Percentiles rank a stretch among this genome's conserved stretches.
Conservation (phyloP, 2,888 invertebrate species). For the Acleris sparsana region DNA sequence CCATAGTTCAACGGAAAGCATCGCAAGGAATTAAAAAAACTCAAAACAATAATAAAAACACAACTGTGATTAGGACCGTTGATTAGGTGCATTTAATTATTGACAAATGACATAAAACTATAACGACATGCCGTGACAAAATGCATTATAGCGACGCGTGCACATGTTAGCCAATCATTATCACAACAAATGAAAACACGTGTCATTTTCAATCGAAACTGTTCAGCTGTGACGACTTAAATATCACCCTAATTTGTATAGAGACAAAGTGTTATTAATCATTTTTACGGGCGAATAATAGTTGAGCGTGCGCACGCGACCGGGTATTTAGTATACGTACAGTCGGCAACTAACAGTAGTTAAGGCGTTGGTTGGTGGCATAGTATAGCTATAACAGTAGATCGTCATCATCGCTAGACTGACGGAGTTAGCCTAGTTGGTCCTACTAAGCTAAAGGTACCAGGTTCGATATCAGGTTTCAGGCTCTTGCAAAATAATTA, state of each 20-base stretch:
- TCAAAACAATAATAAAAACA: not conserved
- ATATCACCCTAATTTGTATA: not conserved
- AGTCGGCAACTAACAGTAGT: no score
- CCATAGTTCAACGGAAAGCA: no score
- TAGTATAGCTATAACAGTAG: no score
- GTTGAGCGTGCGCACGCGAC: constrained; percentile 14
- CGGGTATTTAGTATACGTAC: constrained; percentile 9
- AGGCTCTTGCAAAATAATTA: no score
- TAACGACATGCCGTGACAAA: constrained; percentile 31
- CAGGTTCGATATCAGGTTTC: no score
- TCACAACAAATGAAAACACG: constrained; percentile 37
- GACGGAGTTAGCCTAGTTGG: no score
- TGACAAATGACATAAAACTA: constrained; percentile 22
- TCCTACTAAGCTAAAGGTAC: no score
- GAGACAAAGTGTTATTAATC: constrained; percentile 10
- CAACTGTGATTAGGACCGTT: not conserved
- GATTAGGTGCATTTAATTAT: not conserved
- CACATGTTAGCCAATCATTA: constrained; percentile 21
- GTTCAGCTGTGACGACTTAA: constrained; percentile 10
- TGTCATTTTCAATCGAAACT: constrained; percentile 25
- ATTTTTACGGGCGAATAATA: constrained; percentile 20
- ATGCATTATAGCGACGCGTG: constrained; percentile 20
- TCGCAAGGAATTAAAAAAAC: not conserved
- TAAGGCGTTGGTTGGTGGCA: no score
- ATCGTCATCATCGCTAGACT: no score